Evolutionary conservation across 2,888 invertebrate genomes (phyloP).

Genomic region (Sminthurides aquaticus): DNA sequence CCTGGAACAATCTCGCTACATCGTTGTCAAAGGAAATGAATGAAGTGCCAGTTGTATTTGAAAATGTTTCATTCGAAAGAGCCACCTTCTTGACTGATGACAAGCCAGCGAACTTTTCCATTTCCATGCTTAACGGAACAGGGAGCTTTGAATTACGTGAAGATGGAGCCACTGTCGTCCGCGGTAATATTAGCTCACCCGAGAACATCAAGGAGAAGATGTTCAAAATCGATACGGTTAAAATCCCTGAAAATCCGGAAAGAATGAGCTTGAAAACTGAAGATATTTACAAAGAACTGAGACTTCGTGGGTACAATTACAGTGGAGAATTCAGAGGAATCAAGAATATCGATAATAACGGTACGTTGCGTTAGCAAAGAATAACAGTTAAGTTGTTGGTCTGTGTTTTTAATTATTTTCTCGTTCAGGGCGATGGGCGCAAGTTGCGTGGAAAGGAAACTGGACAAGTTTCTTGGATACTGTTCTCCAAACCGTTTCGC

Average conservation of each 20-base stretch:
- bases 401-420: too few relatives aligned
- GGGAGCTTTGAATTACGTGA: constrained; percentile 85
- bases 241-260: background rate
- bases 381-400: too few relatives aligned
- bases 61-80: constrained; percentile 80
- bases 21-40: constrained; percentile 62
- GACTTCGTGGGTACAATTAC: constrained; percentile 79
- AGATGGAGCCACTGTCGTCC: constrained; percentile 70
- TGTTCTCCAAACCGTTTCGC: constrained; percentile 63
- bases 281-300: constrained; percentile 79
- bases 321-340: constrained; percentile 74
- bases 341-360: constrained; percentile 62
- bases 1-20: constrained; percentile 79
- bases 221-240: background rate
- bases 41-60: constrained; percentile 73
- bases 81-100: constrained; percentile 88
- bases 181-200: constrained; percentile 63
- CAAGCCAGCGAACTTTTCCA: constrained; percentile 64
- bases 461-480: constrained; percentile 95
- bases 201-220: constrained; percentile 45
- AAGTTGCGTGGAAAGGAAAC: constrained; percentile 69
- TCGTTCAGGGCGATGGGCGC: constrained; percentile 44
- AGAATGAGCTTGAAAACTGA: constrained; percentile 43
- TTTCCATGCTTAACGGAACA: constrained; percentile 53
- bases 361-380: constrained; percentile 40